These are phyloP conservation scores for Melanophora roralis DNA, from an alignment of 2,888 invertebrate species.

Conservation along the genomic window DNA sequence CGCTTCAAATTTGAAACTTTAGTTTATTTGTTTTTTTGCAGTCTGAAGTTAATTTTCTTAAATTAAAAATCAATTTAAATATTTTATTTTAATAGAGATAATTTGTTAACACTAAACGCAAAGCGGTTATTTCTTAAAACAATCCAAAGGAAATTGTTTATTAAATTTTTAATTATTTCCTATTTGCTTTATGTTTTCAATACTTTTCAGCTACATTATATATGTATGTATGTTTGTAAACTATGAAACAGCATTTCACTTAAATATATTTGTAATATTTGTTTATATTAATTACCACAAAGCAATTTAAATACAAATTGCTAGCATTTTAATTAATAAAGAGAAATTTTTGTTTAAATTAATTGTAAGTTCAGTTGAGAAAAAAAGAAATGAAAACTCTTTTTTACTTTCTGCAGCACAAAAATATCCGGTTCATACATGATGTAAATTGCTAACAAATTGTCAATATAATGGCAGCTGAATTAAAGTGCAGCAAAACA, in stretches of 20 bases:
- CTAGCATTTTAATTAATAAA: constrained; percentile 48
- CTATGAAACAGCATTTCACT: neutral
- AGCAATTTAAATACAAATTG: constrained; percentile 37
- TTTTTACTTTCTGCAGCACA: neutral
- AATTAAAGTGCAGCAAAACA: constrained; percentile 30
- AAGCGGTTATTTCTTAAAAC: neutral
- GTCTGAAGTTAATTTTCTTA: too few species aligned
- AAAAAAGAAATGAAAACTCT: constrained; percentile 7
- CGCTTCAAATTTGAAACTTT: too few species aligned
- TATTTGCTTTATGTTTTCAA: constrained; percentile 2
- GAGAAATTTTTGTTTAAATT: constrained; percentile 50
- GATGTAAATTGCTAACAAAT: constrained; percentile 57
- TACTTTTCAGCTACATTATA: neutral
- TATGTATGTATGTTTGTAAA: neutral
- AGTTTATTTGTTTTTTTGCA: too few species aligned
- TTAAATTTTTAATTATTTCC: constrained; percentile 24
- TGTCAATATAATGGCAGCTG: constrained; percentile 54
- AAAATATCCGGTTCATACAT: constrained; percentile 50
- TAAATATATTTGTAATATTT: neutral
- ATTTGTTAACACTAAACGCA: neutral
- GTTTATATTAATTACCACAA: constrained; percentile 22
- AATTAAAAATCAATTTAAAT: too few species aligned
- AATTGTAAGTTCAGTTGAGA: neutral
- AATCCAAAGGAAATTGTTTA: neutral
- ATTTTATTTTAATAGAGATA: too few species aligned